Evolutionary conservation across 2,113 vertebrate species (phyloP), one percentile per base, ranked within the genome.

Genomic region (Corythaixoides concolor): DNA sequence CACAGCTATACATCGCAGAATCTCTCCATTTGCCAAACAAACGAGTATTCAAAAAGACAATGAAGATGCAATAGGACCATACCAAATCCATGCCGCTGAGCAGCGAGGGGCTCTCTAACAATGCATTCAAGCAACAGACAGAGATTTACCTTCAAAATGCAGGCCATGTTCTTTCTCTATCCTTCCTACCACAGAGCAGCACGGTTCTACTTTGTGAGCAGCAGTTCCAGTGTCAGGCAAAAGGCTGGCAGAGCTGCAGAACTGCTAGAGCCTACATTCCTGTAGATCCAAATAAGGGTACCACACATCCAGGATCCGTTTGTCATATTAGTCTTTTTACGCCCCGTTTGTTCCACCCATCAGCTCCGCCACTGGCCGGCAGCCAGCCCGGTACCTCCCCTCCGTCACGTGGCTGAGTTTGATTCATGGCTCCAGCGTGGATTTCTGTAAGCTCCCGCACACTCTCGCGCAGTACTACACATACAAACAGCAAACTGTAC

Each of bases 81-180:
- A 92, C 66, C 37, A 39, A 94, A 96, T 97, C 96, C 85, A 68
- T 33, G 97, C 95, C 92, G 95, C 91, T 66, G 33, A 89, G 93
- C 93, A 90, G 96, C 92, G 2, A 94, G 87, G 88, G 89, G 86
- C 84, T 89, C 92, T 91, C 95, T 64, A 93, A 91, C 95, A 97
- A 94, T 91, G 97, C 96, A 88, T 95, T 95, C 93, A 93, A 98
- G 97, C 97, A 96, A 94, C 96, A 94, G 97, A 97, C 75, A 92
- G 81, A 97, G 96, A 89, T 96, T 98, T 98, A 98, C 98, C 98
- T 98, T 98, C 95, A 98, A 95, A 97, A 98, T 96, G 98, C 98
- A 98, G 98, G 98, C 98, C 98, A 98, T 98, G 98, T 97, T 98
- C 97, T 96, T 90, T 95, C 91, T 93, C 96, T 94, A 97, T 90